Percentiles rank a stretch among this genome's conserved stretches.
Conservation (phyloP, 2,797 vertebrate genomes). For the Coranthus polyacanthus region DNA sequence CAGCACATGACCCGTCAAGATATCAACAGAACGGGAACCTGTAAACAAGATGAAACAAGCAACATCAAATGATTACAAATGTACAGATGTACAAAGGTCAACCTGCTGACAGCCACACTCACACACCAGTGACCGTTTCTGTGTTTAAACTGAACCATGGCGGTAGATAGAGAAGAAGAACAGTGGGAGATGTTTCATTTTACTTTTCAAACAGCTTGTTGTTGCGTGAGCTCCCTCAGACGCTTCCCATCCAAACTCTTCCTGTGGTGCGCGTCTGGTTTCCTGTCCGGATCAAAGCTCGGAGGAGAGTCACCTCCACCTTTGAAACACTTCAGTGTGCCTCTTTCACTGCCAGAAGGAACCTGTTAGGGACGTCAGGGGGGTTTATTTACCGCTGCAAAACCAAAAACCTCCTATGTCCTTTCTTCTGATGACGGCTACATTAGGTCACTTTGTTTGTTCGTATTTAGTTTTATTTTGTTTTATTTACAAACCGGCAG, state of each 20-base stretch:
- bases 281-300: slow-evolving; percentile 71
- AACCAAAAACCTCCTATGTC: not conserved
- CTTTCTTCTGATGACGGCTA: not conserved
- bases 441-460: not conserved
- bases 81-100: slow-evolving; percentile 48
- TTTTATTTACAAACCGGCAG: too few species aligned
- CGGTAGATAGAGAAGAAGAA: not conserved
- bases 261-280: slow-evolving; percentile 56
- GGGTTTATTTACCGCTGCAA: slow-evolving; percentile 15
- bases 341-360: slow-evolving; percentile 26
- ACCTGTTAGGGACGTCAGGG: slow-evolving; percentile 42
- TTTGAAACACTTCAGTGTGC: slow-evolving; percentile 25
- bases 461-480: slow-evolving; percentile 11
- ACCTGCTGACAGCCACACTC: slow-evolving; percentile 15
- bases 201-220: slow-evolving; percentile 20
- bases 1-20: slow-evolving; percentile 65
- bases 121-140: not conserved
- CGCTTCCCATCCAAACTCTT: slow-evolving; percentile 43
- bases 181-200: not conserved
- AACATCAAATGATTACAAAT: slow-evolving; percentile 2
- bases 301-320: slow-evolving; percentile 18
- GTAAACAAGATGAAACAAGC: slow-evolving; percentile 52
- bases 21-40: slow-evolving; percentile 17
- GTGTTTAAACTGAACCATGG: slow-evolving; percentile 2
- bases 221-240: slow-evolving; percentile 25